Base-by-base conservation (phyloP, 2,888 invertebrate species). In the Sinohyriopsis cumingii region DNA sequence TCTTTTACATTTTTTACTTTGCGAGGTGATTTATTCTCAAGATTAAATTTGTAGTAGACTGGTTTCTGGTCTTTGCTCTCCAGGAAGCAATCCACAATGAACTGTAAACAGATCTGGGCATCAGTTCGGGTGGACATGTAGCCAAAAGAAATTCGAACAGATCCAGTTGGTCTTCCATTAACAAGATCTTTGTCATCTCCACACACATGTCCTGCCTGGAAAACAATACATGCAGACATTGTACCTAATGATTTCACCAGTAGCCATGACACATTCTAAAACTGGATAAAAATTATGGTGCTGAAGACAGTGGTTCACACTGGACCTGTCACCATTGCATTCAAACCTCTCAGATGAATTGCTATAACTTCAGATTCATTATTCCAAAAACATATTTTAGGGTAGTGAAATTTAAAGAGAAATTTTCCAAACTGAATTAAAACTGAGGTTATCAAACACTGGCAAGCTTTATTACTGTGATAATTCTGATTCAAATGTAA, bases 81-180 rank as follows among this genome's bases (percentile, higher is more conserved):
- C 55, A 89, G 67, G 87, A 97, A 97, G 87, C 95, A 95, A 68
- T 93, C 91, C 64, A 91, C 91, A 67, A 98, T 93, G 93, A 97
- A 95, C 62, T 90, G 81, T 15, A 97, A 88, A 25, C 97, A 91
- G 78, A 90, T 92, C 71, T 95, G 93, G 0, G 94, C 94, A 88
- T 98, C 95, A 66, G 92, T 87, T 71, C 91, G 91, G 0, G 93
- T 93, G 18, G 96, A 96, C 93, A 95, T 95, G 85, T 95, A 96
- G 24, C 98, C 98, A 88, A 98, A 96, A 0, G 98, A 98, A 5
- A 95, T 93, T 84, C 99, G 92, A 19, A 98, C 93, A 2, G 97
- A 95, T 15, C 99, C 99, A 0, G 98, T 97, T 0, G 99, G 98
- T 79, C 91, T 91, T 0, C 96, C 97, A 84, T 96, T 92, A 5